Evolutionary conservation across 1,140 invertebrate species (phyloP), one percentile per base, ranked within the genome.

Genomic region (Camponotus pennsylvanicus): DNA sequence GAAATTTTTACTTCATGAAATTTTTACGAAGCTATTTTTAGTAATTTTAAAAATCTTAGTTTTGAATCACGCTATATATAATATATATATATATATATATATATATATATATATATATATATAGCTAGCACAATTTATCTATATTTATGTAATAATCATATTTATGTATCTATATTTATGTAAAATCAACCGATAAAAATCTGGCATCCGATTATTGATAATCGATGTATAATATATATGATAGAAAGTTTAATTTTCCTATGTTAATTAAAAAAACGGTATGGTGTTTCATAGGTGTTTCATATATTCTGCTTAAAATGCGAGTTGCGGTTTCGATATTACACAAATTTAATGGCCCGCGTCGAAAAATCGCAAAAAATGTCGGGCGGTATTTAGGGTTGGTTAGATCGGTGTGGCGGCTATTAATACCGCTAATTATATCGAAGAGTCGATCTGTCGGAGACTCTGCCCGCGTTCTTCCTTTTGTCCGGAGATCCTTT

Each of bases 381-480:
- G 55, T 37, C 21, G 27, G 32, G 4, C 57, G 69, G 55, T 75
- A 59, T 73, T 73, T 63, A 8, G 42, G 45, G 49, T 75, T 75
- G 69, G 52, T 61, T 67, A 67, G 34, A 5, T 61, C 40, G 49
- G 15, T 52, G 21, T 57, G 37, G 52, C 18, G 40, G 40, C 27
- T 27, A 59, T 73, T 83, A 83, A 75, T 83, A 45, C 57, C 69
- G 18, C 55, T 83, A 83, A 83, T 83, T 83, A 75, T 61, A 83
- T 83, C 40, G 79, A 83, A 63, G 55, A 83, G 69, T 27, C 79
- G 40, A 83, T 75, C 27, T 45, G n/a, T 40, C 32, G 21, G 40
- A 21, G 37, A 75, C 32, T 75, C 18, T 40, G 69, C 18, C 49
- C 40, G 34, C 40, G 40, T 40, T 75, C 69, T 83, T 73, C 79